Base-by-base conservation (phyloP, 2,888 invertebrate genomes). In the Diachrysia chrysitis region DNA sequence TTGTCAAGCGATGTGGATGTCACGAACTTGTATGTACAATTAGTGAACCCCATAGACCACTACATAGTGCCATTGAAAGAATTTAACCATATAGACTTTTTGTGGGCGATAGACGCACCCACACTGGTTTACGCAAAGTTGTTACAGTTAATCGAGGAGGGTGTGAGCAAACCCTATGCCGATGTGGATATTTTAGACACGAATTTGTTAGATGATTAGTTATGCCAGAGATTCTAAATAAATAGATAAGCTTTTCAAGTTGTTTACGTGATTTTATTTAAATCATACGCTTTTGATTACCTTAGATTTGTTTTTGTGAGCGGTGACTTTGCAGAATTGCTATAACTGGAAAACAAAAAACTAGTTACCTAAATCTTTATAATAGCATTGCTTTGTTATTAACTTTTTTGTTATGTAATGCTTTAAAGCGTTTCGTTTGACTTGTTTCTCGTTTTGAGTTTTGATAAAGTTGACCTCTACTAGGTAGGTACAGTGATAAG, bases 71-170 rank as follows among this genome's bases (percentile, higher is more conserved):
- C 96, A 0, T 90, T 95, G 58, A 92, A 96, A 55, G 93, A 96
- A 62, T 98, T 97, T 83, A 97, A 97, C 86, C 98, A 98, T 80
- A 91, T 97, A 16, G 97, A 98, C 87, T 98, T 97, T 83, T 80
- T 97, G 10, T 97, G 96, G 94, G 97, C 96, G 0, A 94, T 94
- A 14, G 96, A 97, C 82, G 97, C 96, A 0, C 95, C 95, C 0
- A 91, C 90, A 71, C 88, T 97, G 12, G 96, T 97, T 4, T 97
- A 97, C 82, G 67, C 90, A 0, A 94, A 90, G 66, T 73, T 97
- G 19, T 79, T 96, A 21, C 85, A 92, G 29, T 80, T 96, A 21
- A 84, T 96, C 82, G 90, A 92, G 58, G 92, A 92, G 70, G 92
- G 90, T 14, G 82, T 83, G 4, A 84, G 76, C 57, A 83, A 73